A percentile compares a stretch with the other conserved stretches of the same genome.
Conservation (phyloP, 2,113 vertebrate genomes). For the Galbula dea region DNA sequence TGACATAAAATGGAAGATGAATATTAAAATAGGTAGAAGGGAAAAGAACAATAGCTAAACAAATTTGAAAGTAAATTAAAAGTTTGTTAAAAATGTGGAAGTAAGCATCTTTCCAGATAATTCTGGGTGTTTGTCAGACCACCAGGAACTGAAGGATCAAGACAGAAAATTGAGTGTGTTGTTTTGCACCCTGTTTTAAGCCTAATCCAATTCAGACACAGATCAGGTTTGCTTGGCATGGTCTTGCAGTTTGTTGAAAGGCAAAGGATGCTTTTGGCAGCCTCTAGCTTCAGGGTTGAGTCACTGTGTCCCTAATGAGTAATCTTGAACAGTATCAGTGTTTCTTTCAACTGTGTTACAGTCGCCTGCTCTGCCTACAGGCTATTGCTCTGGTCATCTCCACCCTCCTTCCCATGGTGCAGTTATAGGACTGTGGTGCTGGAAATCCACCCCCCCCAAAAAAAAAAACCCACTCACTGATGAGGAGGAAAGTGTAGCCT, state of each 20-base stretch:
- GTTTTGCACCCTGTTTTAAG: background rate
- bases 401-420: background rate
- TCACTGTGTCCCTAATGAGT: no score
- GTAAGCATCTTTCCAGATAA: background rate
- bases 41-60: background rate
- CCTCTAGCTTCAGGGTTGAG: background rate
- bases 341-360: background rate
- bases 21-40: background rate
- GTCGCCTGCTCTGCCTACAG: background rate
- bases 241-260: background rate
- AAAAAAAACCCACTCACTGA: background rate
- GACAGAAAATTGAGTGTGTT: rapidly evolving
- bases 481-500: background rate
- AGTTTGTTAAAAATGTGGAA: background rate
- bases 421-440: rapidly evolving
- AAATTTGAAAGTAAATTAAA: background rate
- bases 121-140: background rate
- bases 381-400: background rate
- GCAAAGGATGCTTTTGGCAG: background rate
- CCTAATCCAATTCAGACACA: background rate
- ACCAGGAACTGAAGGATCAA: background rate
- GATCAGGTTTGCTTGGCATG: background rate
- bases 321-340: background rate
- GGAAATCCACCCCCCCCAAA: background rate
- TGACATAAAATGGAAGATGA: background rate